Evolutionary conservation across 2,797 vertebrate species (phyloP), one percentile per base, ranked within the genome.

Genomic region (Neopelma chrysocephalum): DNA sequence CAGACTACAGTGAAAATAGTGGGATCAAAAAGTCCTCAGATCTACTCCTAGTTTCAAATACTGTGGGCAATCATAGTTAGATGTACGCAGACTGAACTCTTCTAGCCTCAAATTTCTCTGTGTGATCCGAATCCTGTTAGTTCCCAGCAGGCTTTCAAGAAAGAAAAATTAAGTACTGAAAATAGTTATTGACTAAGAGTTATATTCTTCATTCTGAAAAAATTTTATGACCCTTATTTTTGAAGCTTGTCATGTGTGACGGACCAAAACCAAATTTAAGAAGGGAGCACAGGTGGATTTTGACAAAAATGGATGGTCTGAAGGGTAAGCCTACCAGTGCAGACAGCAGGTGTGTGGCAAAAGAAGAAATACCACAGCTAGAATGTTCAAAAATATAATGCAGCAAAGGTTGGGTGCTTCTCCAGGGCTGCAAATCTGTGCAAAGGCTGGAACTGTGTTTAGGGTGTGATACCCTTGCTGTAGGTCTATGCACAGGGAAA

Each of bases 11-110:
- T 34, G 73, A 75, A 71, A 88, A 69, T 0, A 72, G 14, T 13
- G 36, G 23, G 12, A 50, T 68, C 16, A 27, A 11, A 2, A 10
- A 12, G 34, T 45, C 31, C 62, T 58, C 53, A 68, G 34, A 29
- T 25, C 23, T 53, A 26, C 22, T 80, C 45, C 29, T 38, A 11
- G 5, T 42, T 57, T 82, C 27, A 47, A 77, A 53, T 6, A 50
- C 6, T 0, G 1, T 23, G 23, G 16, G 34, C 29, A 79, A 57
- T 0, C 0, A 71, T 40, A 73, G 22, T 9, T 69, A 47, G 16
- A 56, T 18, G 38, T 6, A 68, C 15, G 58, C 15, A 31, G 42
- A 27, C 23, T 29, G 11, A 20, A 16, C 43, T 82, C 79, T 80
- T 62, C 72, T 20, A 43, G 36, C 32, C 51, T 47, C 43, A 69